Percentiles rank a stretch among this genome's conserved stretches.
phyloP scores from a whole-genome alignment of 2,113 vertebrate genomes.

The Menidia beryllina region DNA sequence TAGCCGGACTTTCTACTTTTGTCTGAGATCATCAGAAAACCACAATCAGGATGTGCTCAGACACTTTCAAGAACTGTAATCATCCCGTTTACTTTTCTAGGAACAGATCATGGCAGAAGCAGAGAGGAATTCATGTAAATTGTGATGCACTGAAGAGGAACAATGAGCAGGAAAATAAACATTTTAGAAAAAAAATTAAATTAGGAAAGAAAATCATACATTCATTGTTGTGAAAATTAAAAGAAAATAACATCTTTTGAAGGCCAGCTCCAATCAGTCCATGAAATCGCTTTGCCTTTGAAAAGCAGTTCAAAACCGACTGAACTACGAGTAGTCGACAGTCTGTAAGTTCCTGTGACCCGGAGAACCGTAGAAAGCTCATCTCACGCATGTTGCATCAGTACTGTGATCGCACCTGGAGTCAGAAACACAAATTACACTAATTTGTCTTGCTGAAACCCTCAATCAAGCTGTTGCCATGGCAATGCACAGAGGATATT shows the following conservation, averaged over 20 bases:
- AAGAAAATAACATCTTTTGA: neutral
- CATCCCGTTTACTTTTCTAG: conserved; percentile 5
- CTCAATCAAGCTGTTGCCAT: conserved; percentile 1
- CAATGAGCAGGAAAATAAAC: neutral
- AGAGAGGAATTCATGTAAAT: conserved; percentile 49
- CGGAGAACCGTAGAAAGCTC: neutral
- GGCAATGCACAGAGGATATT: neutral
- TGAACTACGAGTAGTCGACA: neutral
- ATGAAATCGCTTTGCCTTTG: neutral
- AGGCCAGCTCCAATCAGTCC: neutral
- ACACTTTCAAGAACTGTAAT: conserved; percentile 24
- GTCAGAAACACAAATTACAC: neutral
- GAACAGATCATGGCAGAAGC: conserved; percentile 24
- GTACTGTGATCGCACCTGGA: neutral
- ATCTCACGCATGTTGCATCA: conserved; percentile 1
- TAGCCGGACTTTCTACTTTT: neutral
- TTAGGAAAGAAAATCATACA: conserved; percentile 8
- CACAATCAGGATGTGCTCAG: conserved; percentile 19
- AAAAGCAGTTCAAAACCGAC: conserved; percentile 16
- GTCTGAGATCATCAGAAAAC: neutral
- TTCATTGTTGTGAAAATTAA: neutral
- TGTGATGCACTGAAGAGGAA: neutral
- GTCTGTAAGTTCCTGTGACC: conserved; percentile 6
- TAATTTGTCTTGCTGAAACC: neutral
- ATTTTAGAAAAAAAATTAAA: neutral